Evolutionary conservation across 2,797 vertebrate species (phyloP).

Genomic region (Hemitrygon akajei): DNA sequence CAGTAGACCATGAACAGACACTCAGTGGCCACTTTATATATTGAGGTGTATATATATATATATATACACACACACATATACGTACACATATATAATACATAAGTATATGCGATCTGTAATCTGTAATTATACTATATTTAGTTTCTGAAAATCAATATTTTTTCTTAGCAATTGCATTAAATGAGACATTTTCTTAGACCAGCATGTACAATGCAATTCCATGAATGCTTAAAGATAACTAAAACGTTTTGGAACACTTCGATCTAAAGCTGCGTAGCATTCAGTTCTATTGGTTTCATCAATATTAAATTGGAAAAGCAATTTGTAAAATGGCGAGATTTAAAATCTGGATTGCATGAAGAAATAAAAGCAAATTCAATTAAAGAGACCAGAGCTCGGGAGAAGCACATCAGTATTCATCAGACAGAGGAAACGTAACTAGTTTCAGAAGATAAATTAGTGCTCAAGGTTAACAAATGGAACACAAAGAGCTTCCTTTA

Average conservation of each 20-base stretch:
- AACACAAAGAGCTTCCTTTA: background rate
- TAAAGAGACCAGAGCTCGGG: background rate
- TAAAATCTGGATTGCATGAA: constrained; percentile 2
- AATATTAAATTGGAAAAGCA: background rate
- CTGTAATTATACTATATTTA: background rate
- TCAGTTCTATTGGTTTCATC: background rate
- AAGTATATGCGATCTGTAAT: no score
- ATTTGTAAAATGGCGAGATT: constrained; percentile 6
- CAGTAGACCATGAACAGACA: no score
- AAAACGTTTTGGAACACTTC: constrained; percentile 20
- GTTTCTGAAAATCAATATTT: background rate
- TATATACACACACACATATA: no score
- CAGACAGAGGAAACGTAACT: background rate
- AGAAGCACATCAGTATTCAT: background rate
- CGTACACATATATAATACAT: no score
- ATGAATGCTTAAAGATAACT: constrained; percentile 42
- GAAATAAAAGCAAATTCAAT: background rate
- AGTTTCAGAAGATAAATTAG: background rate
- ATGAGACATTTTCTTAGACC: background rate
- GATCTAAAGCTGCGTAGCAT: background rate
- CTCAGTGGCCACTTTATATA: no score
- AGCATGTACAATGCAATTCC: background rate
- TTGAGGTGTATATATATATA: no score
- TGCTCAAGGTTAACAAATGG: background rate
- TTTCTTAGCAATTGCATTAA: background rate